Conservation (phyloP, 2,113 vertebrate genomes). For the Lampris incognitus region DNA sequence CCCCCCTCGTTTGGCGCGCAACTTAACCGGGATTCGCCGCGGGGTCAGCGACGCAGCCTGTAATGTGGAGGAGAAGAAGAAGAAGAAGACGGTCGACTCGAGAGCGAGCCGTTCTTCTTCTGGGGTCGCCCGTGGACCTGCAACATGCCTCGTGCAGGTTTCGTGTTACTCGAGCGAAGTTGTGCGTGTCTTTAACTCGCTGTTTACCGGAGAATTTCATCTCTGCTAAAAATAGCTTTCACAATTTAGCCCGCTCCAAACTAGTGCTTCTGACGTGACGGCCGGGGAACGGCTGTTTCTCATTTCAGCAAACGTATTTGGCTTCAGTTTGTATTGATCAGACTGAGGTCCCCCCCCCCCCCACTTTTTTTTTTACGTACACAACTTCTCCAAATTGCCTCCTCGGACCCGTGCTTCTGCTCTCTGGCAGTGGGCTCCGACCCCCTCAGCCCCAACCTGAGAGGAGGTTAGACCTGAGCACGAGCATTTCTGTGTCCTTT, state of each 20-base stretch:
- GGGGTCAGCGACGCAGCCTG: too few species aligned
- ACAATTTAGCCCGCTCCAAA: conserved; percentile 27
- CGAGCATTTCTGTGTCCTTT: too few species aligned
- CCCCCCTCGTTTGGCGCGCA: conserved; percentile 29
- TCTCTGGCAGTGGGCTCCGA: not conserved
- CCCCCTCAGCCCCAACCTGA: not conserved
- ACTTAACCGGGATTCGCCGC: not conserved
- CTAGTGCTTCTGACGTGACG: conserved; percentile 47
- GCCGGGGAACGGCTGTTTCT: conserved; percentile 36
- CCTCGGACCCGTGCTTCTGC: conserved; percentile 6
- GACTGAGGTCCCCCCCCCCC: conserved; percentile 8
- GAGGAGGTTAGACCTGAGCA: too few species aligned
- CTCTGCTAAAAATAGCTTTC: conserved; percentile 26
- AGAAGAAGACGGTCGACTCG: conserved; percentile 32
- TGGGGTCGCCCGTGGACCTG: too few species aligned
- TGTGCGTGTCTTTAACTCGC: conserved; percentile 36
- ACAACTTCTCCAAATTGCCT: not conserved
- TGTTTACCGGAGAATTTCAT: conserved; percentile 32
- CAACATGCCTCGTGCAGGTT: too few species aligned
- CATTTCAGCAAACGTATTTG: conserved; percentile 37
- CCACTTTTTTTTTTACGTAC: not conserved
- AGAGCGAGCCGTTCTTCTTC: too few species aligned
- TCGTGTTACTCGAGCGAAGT: not conserved
- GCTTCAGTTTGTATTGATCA: conserved; percentile 34
- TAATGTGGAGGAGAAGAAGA: too few species aligned